Percentiles rank a stretch among this genome's conserved stretches.
Conservation (phyloP, 2,888 invertebrate species). For the Subacronicta megacephala region DNA sequence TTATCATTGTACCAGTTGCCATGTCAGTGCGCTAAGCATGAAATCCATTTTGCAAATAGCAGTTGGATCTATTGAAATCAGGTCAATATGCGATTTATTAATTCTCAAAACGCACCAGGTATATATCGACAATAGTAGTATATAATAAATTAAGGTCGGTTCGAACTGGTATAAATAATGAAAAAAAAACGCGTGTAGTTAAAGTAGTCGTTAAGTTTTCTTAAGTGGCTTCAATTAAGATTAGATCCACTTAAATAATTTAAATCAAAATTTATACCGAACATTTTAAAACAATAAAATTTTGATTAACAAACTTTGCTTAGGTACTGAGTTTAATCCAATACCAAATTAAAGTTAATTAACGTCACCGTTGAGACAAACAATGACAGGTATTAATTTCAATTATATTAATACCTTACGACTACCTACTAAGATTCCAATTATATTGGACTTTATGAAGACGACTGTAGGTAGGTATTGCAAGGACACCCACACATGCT, state of each 20-base stretch:
- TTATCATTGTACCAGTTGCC: conserved; percentile 2
- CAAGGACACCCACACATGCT: neutral
- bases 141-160: too few relatives aligned
- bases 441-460: conserved; percentile 25
- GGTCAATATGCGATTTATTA: conserved; percentile 23
- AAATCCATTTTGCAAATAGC: conserved; percentile 31
- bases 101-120: conserved; percentile 18
- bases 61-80: conserved; percentile 34
- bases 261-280: neutral
- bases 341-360: conserved; percentile 30
- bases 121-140: neutral
- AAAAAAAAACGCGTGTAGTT: too few relatives aligned
- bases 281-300: conserved; percentile 6
- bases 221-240: too few relatives aligned
- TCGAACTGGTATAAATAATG: too few relatives aligned
- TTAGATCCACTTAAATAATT: too few relatives aligned
- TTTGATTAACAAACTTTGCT: conserved; percentile 16
- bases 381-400: conserved; percentile 51
- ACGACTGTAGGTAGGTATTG: neutral
- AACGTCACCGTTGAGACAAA: conserved; percentile 32
- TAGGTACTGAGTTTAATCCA: conserved; percentile 6
- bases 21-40: conserved; percentile 8
- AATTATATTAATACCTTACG: conserved; percentile 29
- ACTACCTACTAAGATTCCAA: conserved; percentile 40
- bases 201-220: too few relatives aligned